Percentiles rank a stretch among this genome's conserved stretches.
Evolutionary conservation across 2,797 vertebrate genomes (phyloP).

Genomic region (Lates japonicus): DNA sequence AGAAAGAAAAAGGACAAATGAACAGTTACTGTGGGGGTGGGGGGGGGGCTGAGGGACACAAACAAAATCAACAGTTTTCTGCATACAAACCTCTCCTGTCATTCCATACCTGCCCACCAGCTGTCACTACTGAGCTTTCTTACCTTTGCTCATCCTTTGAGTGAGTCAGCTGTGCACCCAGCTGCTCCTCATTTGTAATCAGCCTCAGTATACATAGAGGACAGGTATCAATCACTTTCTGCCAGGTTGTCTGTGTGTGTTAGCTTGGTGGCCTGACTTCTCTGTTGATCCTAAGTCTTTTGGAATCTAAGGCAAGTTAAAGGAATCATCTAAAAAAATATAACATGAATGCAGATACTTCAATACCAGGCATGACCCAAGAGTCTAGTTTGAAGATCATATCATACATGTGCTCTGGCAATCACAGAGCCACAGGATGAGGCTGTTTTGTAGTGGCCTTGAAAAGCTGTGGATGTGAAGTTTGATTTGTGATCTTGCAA

Average conservation of each 20-base stretch:
- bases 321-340: neutral
- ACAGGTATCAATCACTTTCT: neutral
- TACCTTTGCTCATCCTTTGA: neutral
- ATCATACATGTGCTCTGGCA: neutral
- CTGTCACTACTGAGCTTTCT: neutral
- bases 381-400: neutral
- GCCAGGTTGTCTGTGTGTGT: neutral
- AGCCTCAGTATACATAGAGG: neutral
- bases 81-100: neutral
- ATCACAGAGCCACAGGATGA: neutral
- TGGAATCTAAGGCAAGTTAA: neutral
- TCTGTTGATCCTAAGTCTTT: neutral
- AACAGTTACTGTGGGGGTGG: neutral
- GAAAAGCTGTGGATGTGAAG: neutral
- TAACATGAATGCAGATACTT: neutral
- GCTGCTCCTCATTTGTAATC: neutral
- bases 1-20: slow-evolving; percentile 15
- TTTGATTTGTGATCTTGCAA: slow-evolving; percentile 1
- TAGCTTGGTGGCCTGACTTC: neutral
- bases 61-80: neutral
- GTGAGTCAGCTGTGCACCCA: neutral
- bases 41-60: neutral
- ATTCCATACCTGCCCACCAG: slow-evolving; percentile 23
- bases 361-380: neutral
- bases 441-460: neutral